Evolutionary conservation across 2,888 invertebrate species (phyloP), one percentile per base, ranked within the genome.

Genomic region (Ecliptopera silaceata): DNA sequence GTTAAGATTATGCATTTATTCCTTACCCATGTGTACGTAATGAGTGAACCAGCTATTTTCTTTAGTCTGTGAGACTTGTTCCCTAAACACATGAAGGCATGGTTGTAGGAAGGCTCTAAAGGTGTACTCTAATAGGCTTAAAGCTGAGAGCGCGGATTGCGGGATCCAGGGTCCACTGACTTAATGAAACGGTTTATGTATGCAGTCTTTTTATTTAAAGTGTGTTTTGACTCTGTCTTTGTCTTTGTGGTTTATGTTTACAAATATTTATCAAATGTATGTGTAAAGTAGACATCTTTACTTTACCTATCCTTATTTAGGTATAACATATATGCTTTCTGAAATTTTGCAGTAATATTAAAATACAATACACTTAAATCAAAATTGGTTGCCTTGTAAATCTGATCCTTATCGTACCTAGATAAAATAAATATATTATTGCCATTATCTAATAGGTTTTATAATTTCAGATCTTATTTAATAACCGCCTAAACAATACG

Each of bases 61-160:
- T 20, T 18, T 13, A 8, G 11, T 3, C 38, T 57, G 26, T 53
- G 32, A 4, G 10, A 17, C 52, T 13, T 59, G 66, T 67, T 62
- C 42, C 56, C 57, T 63, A 60, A 61, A 66, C 61, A 66, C 51
- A 66, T 63, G 36, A 15, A 36, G 63, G 65, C 69, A 69, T 74
- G 34, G 8, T 36, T 36, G 67, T 47, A 48, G 20, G 29, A 65
- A 71, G 69, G 70, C 66, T 77, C 71, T 73, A 70, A 77, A 79
- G 75, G 74, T 74, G 70, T 67, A 70, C 75, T 68, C 64, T 72
- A 77, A 81, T 77, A 80, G 74, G 79, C 78, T 80, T 78, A 74
- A 70, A 66, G 63, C 65, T 64, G 68, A 67, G 70, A 66, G 64
- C 56, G 63, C 61, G 71, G 74, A 73, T 74, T 74, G 74, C 71